These are phyloP conservation scores for Phataginus tricuspis DNA, from an alignment of 2,797 vertebrate species.

Conservation along the genomic window DNA sequence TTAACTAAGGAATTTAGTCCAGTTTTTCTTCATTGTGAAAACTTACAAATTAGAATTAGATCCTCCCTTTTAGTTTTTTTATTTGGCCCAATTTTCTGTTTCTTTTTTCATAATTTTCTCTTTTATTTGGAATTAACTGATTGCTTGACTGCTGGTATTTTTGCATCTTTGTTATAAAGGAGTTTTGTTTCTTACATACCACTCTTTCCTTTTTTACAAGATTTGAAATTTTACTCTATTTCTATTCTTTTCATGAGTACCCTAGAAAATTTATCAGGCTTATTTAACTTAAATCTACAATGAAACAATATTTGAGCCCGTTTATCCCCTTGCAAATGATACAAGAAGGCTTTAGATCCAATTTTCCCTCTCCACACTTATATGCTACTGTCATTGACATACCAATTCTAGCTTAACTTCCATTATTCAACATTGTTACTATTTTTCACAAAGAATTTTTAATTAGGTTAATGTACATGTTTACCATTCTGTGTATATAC, in stretches of 20 bases:
- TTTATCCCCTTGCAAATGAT: background rate
- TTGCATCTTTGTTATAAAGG: background rate
- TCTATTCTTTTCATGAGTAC: background rate
- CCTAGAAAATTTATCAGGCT: background rate
- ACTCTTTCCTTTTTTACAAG: background rate
- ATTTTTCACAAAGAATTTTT: background rate
- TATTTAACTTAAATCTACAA: background rate
- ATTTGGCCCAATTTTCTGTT: background rate
- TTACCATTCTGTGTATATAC: background rate
- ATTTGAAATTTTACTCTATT: background rate
- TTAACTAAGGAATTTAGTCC: background rate
- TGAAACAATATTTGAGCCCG: background rate
- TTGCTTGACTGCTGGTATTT: background rate
- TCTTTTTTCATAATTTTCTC: background rate
- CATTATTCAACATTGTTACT: background rate
- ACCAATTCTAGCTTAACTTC: background rate
- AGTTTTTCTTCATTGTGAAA: background rate
- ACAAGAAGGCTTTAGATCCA: background rate
- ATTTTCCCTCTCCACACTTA: background rate
- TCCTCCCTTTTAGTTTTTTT: background rate
- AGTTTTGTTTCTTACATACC: background rate
- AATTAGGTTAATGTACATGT: background rate
- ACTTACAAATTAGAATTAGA: background rate
- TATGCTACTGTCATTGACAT: background rate
- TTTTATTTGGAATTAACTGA: background rate